phyloP scores from a whole-genome alignment of 2,113 vertebrate genomes.

The Eidolon helvum region DNA sequence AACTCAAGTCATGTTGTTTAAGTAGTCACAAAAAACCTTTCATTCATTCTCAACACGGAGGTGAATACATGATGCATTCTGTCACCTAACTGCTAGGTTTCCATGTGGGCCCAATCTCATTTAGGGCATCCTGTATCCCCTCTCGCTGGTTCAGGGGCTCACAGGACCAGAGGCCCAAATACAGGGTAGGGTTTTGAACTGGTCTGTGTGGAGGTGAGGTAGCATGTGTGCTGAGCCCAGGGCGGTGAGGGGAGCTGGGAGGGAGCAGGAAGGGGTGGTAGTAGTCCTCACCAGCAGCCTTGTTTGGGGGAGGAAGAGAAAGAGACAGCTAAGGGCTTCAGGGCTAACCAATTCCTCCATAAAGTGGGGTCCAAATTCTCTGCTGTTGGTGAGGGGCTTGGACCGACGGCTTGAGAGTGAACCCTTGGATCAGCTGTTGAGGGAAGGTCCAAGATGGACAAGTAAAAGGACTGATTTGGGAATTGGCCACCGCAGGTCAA shows the following conservation, averaged over 20 bases:
- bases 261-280: accelerated
- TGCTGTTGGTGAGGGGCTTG: neutral
- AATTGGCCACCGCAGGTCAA: neutral
- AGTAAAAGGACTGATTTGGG: neutral
- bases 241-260: too few relatives aligned
- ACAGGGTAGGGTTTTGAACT: neutral
- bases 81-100: neutral
- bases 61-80: neutral
- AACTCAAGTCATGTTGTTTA: neutral
- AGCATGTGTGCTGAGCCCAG: neutral
- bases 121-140: neutral
- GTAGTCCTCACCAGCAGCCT: neutral
- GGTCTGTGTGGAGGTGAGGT: too few relatives aligned
- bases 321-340: neutral
- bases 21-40: neutral
- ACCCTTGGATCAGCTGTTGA: neutral
- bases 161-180: neutral
- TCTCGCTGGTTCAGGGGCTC: neutral
- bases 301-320: neutral
- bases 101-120: neutral
- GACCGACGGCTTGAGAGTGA: neutral
- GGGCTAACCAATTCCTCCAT: neutral
- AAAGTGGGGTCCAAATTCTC: neutral
- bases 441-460: neutral
- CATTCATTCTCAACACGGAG: neutral